These are phyloP conservation scores for Hirtodrosophila trivittata DNA, from an alignment of 2,888 invertebrate genomes.

Conservation along the genomic window DNA sequence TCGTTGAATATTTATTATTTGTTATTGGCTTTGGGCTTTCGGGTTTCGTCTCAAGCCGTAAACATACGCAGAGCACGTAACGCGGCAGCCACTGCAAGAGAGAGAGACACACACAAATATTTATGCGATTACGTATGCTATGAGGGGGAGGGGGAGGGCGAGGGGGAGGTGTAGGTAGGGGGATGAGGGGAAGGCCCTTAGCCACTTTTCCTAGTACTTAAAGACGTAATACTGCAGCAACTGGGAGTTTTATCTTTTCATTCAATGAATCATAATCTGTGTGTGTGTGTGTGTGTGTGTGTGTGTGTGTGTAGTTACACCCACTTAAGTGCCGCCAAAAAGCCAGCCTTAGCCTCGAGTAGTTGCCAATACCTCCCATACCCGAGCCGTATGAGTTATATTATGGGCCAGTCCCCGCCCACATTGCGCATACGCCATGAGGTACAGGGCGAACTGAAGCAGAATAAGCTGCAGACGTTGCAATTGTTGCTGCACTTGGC, in stretches of 20 bases:
- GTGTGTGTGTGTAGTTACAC: slow-evolving; percentile 30
- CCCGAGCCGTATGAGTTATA: slow-evolving; percentile 19
- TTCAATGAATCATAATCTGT: slow-evolving; percentile 45
- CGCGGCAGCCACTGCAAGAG: slow-evolving; percentile 27
- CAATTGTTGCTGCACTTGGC: slow-evolving; percentile 66
- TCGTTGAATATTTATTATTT: slow-evolving; percentile 40
- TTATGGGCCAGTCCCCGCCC: slow-evolving; percentile 43
- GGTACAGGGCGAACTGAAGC: slow-evolving; percentile 9
- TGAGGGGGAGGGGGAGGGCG: neutral
- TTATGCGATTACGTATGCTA: slow-evolving; percentile 45
- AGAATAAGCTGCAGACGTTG: slow-evolving; percentile 35
- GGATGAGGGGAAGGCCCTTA: slow-evolving; percentile 10
- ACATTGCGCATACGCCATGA: slow-evolving; percentile 68
- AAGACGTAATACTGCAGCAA: slow-evolving; percentile 19
- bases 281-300: neutral
- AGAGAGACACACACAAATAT: slow-evolving; percentile 34
- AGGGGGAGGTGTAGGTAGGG: too few species aligned
- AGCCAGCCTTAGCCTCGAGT: slow-evolving; percentile 22
- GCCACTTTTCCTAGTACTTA: slow-evolving; percentile 18
- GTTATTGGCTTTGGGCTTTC: neutral
- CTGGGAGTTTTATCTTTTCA: slow-evolving; percentile 11
- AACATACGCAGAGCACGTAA: slow-evolving; percentile 50
- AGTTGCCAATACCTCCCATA: slow-evolving; percentile 22
- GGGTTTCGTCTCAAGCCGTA: too few species aligned
- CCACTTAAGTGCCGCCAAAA: slow-evolving; percentile 40